These are phyloP conservation scores for Ectemnius lituratus DNA, from an alignment of 2,888 invertebrate species.

Conservation along the genomic window DNA sequence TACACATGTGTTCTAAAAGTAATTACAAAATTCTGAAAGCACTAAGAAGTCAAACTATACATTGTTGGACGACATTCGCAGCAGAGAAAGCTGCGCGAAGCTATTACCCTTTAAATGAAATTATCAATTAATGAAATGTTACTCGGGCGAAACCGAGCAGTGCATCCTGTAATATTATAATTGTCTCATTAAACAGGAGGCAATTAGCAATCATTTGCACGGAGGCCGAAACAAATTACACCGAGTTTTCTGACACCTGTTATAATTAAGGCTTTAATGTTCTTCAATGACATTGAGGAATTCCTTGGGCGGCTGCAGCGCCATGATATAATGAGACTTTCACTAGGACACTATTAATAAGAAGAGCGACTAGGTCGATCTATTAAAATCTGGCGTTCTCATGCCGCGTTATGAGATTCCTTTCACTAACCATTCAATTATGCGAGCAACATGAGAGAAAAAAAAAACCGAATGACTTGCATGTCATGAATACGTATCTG, in stretches of 20 bases:
- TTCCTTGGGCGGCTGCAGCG: constrained; percentile 30
- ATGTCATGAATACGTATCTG: neutral
- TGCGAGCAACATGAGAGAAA: neutral
- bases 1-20: too few relatives aligned
- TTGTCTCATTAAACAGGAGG: too few relatives aligned
- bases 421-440: constrained; percentile 22
- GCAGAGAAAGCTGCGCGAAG: too few relatives aligned
- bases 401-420: constrained; percentile 17
- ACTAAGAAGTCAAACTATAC: too few relatives aligned
- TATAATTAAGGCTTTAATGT: constrained; percentile 37
- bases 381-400: constrained; percentile 16
- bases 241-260: constrained; percentile 16
- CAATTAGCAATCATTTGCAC: too few relatives aligned
- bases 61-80: too few relatives aligned
- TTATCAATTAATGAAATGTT: too few relatives aligned
- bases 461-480: neutral
- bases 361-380: constrained; percentile 36
- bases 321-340: constrained; percentile 51
- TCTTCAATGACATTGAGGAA: constrained; percentile 34
- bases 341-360: constrained; percentile 48
- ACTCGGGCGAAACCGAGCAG: too few relatives aligned
- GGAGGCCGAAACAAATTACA: too few relatives aligned
- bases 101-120: too few relatives aligned
- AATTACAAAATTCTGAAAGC: too few relatives aligned
- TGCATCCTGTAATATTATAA: too few relatives aligned